These are phyloP conservation scores for Delphinus delphis DNA, from an alignment of 2,113 vertebrate species.

Conservation along the genomic window DNA sequence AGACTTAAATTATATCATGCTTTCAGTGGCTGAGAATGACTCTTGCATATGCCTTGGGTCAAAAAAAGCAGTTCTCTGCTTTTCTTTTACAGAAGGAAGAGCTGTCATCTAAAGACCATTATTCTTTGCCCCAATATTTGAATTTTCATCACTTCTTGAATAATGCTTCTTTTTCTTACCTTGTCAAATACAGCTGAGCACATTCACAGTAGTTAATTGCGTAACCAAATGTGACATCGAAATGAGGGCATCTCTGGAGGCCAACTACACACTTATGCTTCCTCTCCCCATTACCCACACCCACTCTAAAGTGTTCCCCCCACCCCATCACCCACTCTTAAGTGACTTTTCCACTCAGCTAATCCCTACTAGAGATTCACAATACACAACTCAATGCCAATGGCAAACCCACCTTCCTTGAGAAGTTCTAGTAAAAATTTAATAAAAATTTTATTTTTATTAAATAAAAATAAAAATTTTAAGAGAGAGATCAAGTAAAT, in stretches of 20 bases:
- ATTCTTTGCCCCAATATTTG: neutral
- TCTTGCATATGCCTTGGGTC: neutral
- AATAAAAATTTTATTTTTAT: neutral
- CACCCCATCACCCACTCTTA: neutral
- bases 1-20: conserved; percentile 23
- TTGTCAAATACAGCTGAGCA: neutral
- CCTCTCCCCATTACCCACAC: accelerated
- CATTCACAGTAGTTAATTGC: neutral
- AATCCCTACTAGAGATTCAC: neutral
- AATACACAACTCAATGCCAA: neutral
- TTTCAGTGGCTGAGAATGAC: conserved; percentile 47
- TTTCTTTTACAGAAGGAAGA: conserved; percentile 15
- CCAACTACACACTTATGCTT: neutral
- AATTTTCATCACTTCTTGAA: conserved; percentile 27
- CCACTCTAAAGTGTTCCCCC: neutral
- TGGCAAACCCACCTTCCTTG: neutral
- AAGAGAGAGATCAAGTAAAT: neutral
- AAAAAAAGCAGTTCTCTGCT: neutral
- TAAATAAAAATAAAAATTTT: too few species aligned
- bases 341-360: neutral
- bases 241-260: neutral
- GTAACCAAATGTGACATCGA: neutral
- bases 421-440: neutral
- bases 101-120: neutral
- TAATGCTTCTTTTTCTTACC: neutral